Evolutionary conservation across 37 sponge, comb jelly and placozoan genomes (phyloP).

Genomic region (Aplysina aerophoba): DNA sequence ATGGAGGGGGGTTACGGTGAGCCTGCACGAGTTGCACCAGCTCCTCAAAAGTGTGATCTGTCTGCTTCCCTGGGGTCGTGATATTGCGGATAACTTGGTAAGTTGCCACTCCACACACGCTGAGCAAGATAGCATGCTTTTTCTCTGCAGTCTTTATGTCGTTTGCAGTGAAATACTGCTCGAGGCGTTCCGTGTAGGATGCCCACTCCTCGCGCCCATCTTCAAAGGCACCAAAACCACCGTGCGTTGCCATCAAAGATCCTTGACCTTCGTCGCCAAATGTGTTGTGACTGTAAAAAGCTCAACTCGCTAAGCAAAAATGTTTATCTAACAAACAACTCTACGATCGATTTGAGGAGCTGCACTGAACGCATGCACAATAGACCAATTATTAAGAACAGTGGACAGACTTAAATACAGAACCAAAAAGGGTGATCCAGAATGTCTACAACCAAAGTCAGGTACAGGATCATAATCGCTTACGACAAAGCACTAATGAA

Average conservation of each 20-base stretch:
- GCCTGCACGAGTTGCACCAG: background rate
- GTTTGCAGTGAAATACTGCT: conserved; percentile 8
- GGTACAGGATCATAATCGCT: no score
- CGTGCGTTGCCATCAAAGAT: background rate
- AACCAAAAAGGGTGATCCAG: no score
- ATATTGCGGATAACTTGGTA: background rate
- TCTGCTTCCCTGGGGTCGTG: background rate
- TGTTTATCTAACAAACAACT: no score
- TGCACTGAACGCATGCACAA: no score
- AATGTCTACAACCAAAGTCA: no score
- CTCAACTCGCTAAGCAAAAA: no score
- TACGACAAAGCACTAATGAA: no score
- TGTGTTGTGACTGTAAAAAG: no score
- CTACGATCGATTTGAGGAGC: no score
- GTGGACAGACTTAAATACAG: no score
- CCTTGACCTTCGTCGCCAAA: background rate
- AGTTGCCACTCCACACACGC: background rate
- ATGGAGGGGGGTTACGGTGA: background rate
- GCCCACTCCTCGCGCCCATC: background rate
- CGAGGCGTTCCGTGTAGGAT: background rate
- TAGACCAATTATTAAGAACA: no score
- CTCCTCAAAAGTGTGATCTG: background rate
- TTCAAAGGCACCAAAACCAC: background rate
- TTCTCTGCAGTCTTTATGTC: background rate
- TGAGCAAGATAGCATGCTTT: background rate